Evolutionary conservation across 1,140 invertebrate genomes (phyloP), one percentile per base, ranked within the genome.

Genomic region (Ips typographus): DNA sequence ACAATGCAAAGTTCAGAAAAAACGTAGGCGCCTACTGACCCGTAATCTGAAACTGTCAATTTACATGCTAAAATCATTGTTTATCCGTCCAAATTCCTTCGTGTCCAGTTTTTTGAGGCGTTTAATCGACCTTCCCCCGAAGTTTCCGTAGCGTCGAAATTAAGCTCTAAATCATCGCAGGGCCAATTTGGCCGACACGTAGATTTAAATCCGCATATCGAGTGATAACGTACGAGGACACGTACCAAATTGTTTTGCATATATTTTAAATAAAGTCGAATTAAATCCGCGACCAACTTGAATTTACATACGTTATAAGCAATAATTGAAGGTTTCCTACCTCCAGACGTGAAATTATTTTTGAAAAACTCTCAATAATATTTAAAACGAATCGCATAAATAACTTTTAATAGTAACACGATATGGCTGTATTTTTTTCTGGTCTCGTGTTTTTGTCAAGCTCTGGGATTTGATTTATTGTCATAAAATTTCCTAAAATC

Each of bases 221-320:
- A 68, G 66, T 68, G 66, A 68, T 68, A 68, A 68, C 59, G 66
- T 60, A 68, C 44, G 59, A 39, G 66, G 51, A 62, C 66, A 68
- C 66, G 66, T 66, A 56, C 66, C 66, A 68, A 68, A 61, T 65
- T 60, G 67, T 67, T 75, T 75, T 71, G 71, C 73, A 75, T 75
- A 75, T 75, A 73, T 72, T 68, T 42, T 58, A 65, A 70, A 75
- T 75, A 73, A 75, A 73, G 41, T 72, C 73, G 68, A 73, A 75
- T 75, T 75, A 72, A 75, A 73, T 67, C 70, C 60, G 72, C 70
- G 65, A 65, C 73, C 71, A 72, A 75, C 70, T 72, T 75, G 72
- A 75, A 75, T 75, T 75, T 75, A 73, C 73, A 75, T 75, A 75
- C 73, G 73, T 75, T 68, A 60, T 52, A 57, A 40, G 58, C 40